Evolutionary conservation across 1,140 invertebrate species (phyloP), one percentile per base, ranked within the genome.

Genomic region (Luehdorfia chinensis): DNA sequence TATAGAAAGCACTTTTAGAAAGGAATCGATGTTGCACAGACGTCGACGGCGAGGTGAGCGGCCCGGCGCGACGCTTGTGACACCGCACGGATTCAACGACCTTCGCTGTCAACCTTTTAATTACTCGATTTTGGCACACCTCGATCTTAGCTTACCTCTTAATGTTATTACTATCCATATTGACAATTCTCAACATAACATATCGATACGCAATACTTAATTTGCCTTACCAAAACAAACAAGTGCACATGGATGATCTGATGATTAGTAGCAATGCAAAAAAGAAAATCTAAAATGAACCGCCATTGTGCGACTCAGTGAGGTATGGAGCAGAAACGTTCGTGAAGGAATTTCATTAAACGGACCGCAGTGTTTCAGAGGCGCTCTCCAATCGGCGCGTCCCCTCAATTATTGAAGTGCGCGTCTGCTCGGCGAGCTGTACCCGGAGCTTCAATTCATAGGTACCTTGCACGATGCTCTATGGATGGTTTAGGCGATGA

Each of bases 1-100:
- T 65, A 68, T 84, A 83, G 81, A 85, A 83, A 85, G 81, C 74
- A 79, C 71, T 73, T n/a, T 83, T 85, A 85, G 76, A 83, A 84
- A 85, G 81, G 78, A 80, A 75, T 75, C 63, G 77, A 75, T 70
- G 75, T 70, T 71, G 64, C 68, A 65, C 73, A 68, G 73, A 62
- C 67, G 75, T 65, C 66, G 57, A 47, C 67, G 67, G 50, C 69
- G 71, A 75, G 71, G 77, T 79, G 80, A 77, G 77, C 73, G 80
- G 78, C 71, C 48, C n/a, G n/a, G 66, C 55, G 50, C 55, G 44
- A 53, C 55, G 61, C 46, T 77, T 84, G 73, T 73, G 62, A 78
- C 70, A 78, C 68, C 59, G 76, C 73, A 55, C 69, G 70, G 74
- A 71, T 76, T 70, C 67, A 52, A 27, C 75, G 75, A 69, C 77